phyloP scores from a whole-genome alignment of 92 coral and sea anemone genomes.

The Bergia sp. region DNA sequence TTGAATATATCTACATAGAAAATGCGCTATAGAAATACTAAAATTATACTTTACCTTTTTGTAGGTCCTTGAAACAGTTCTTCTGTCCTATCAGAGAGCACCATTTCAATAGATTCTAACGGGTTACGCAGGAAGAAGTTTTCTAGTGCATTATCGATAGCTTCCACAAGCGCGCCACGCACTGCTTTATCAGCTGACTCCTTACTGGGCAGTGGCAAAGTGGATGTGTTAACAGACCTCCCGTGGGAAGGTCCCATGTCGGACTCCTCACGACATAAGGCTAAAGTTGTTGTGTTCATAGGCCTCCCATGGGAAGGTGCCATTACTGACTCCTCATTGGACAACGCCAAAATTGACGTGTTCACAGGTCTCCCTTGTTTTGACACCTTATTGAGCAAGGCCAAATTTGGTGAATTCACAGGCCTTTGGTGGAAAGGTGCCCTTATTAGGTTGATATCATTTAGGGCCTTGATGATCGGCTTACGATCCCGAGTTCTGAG shows the following conservation, averaged over 20 bases:
- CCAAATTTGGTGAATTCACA: not conserved
- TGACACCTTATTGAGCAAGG: not conserved
- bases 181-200: not conserved
- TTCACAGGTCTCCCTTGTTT: slow-evolving; percentile 24
- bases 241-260: slow-evolving; percentile 36
- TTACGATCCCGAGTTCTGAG: slow-evolving; percentile 22
- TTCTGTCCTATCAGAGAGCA: slow-evolving; percentile 1
- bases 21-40: too few species aligned
- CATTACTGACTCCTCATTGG: not conserved
- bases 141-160: not conserved
- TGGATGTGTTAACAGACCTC: not conserved
- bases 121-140: not conserved
- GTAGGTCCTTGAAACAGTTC: not conserved
- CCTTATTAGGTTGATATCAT: slow-evolving; percentile 48
- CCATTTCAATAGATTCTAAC: slow-evolving; percentile 14
- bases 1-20: too few species aligned
- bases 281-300: not conserved
- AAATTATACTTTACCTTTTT: not conserved
- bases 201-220: not conserved
- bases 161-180: not conserved
- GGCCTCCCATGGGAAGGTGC: slow-evolving; percentile 44
- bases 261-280: not conserved
- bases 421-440: slow-evolving; percentile 43
- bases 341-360: not conserved
- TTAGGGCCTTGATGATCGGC: slow-evolving; percentile 47